phyloP scores from a whole-genome alignment of 2,113 vertebrate genomes.

The Onychorhynchus coronatus region DNA sequence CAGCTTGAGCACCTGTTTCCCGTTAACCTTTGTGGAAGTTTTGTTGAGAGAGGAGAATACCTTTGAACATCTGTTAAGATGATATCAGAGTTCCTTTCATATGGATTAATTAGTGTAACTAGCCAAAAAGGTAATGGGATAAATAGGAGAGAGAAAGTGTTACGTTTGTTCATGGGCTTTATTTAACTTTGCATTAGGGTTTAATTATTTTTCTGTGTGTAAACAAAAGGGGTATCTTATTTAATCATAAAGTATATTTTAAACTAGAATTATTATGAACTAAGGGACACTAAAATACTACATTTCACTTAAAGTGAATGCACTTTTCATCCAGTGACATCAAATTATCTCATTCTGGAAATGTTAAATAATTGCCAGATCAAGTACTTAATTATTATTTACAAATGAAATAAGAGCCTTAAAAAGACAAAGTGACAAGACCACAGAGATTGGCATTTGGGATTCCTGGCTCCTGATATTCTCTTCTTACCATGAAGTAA shows the following conservation, averaged over 20 bases:
- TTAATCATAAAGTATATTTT: neutral
- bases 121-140: neutral
- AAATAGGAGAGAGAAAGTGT: neutral
- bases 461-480: neutral
- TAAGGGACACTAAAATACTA: neutral
- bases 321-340: neutral
- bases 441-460: neutral
- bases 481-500: neutral
- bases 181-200: neutral
- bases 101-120: neutral
- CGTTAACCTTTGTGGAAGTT: slow-evolving; percentile 33
- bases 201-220: neutral
- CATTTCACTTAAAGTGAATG: neutral
- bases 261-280: neutral
- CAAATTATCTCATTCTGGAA: neutral
- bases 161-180: neutral
- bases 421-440: neutral
- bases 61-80: neutral
- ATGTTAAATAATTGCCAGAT: neutral
- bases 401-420: neutral
- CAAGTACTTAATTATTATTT: neutral
- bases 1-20: neutral
- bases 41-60: neutral
- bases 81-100: neutral
- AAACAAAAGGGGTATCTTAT: neutral